These are phyloP conservation scores for Mormyrops boulengeri DNA, from an alignment of 2,797 vertebrate genomes.

Conservation along the genomic window DNA sequence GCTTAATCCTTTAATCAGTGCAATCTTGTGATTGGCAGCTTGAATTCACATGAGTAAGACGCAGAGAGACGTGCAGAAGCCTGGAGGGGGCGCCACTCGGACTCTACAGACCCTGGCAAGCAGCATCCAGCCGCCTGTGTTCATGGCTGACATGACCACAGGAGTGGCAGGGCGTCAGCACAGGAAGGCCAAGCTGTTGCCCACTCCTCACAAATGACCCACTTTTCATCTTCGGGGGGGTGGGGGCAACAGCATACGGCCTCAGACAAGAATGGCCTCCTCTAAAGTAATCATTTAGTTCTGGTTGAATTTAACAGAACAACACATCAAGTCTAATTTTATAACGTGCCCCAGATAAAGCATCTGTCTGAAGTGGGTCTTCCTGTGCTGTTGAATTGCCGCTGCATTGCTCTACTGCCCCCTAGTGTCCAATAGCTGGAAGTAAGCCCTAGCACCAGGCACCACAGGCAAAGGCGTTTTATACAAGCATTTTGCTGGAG, in stretches of 20 bases:
- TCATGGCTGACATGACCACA: not conserved
- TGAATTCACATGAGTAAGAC: not conserved
- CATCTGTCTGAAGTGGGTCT: slow-evolving; percentile 25
- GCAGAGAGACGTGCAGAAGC: not conserved
- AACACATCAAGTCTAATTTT: slow-evolving; percentile 49
- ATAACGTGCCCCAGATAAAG: slow-evolving; percentile 34
- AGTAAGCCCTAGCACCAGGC: not conserved
- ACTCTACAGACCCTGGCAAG: not conserved
- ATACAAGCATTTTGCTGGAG: not conserved
- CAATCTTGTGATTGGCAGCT: not conserved
- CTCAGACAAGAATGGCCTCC: slow-evolving; percentile 38
- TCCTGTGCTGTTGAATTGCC: not conserved
- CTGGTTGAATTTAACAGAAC: slow-evolving; percentile 37
- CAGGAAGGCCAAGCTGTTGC: not conserved
- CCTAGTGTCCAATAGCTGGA: slow-evolving; percentile 32
- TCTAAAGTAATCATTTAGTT: slow-evolving; percentile 44
- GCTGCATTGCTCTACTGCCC: slow-evolving; percentile 45
- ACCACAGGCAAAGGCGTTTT: not conserved
- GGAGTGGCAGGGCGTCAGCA: not conserved
- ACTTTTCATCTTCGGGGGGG: slow-evolving; percentile 41
- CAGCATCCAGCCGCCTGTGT: not conserved
- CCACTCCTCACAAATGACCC: slow-evolving; percentile 37
- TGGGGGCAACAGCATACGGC: slow-evolving; percentile 39
- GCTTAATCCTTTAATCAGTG: slow-evolving; percentile 9
- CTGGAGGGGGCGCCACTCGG: not conserved